phyloP scores from a whole-genome alignment of 1,140 invertebrate genomes.

The Archivesica marissinica region DNA sequence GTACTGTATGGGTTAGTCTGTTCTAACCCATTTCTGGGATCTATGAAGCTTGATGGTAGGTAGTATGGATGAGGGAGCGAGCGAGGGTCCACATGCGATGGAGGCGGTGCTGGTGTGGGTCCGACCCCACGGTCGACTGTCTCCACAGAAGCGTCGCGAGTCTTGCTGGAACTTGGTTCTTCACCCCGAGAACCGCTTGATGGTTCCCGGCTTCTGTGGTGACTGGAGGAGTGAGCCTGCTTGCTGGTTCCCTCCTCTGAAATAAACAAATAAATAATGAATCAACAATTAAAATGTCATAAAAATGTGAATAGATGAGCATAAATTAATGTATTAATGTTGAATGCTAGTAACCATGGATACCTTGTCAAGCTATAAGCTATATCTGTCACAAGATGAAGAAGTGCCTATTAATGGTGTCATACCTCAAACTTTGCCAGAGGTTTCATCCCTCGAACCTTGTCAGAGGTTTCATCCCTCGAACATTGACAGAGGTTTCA shows the following conservation, averaged over 20 bases:
- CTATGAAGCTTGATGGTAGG: slow-evolving; percentile 67
- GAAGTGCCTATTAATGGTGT: too few species aligned
- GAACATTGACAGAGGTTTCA: too few species aligned
- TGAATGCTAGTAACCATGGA: too few species aligned
- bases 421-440: too few species aligned
- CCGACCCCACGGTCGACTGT: slow-evolving; percentile 79
- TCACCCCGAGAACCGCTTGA: slow-evolving; percentile 65
- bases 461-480: too few species aligned
- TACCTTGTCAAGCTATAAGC: too few species aligned
- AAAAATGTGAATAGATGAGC: neutral
- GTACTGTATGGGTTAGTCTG: slow-evolving; percentile 62
- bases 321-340: neutral
- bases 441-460: too few species aligned
- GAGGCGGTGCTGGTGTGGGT: slow-evolving; percentile 77
- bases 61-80: slow-evolving; percentile 66
- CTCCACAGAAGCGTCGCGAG: slow-evolving; percentile 69
- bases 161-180: slow-evolving; percentile 68
- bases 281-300: neutral
- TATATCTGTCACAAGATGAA: too few species aligned
- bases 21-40: slow-evolving; percentile 75
- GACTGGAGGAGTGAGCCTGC: slow-evolving; percentile 14
- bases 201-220: slow-evolving; percentile 40
- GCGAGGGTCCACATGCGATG: slow-evolving; percentile 65
- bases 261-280: neutral
- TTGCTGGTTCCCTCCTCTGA: slow-evolving; percentile 52